Conservation (phyloP, 2,797 vertebrate species). For the Ctenochaetus hawaiiensis region DNA sequence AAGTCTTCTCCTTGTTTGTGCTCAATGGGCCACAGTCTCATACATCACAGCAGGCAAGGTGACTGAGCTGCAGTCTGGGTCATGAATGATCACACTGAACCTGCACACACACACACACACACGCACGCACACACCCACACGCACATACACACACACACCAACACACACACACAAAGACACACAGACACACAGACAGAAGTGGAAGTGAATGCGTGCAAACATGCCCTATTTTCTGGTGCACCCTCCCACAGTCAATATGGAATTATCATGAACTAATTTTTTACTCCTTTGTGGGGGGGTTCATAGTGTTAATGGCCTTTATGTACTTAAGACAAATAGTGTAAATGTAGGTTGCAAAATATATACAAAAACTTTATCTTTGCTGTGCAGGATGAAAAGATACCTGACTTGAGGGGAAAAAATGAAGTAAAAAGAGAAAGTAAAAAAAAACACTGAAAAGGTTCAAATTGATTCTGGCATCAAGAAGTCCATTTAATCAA, state of each 20-base stretch:
- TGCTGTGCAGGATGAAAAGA: slow-evolving; percentile 21
- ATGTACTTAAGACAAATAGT: neutral
- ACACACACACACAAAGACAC: neutral
- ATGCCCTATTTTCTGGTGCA: neutral
- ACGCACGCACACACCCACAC: neutral
- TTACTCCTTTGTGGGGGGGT: neutral
- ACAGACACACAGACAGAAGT: slow-evolving; percentile 11
- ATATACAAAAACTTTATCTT: slow-evolving; percentile 26
- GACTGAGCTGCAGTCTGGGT: slow-evolving; percentile 76
- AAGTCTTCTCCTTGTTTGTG: slow-evolving; percentile 82
- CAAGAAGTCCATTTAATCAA: slow-evolving; percentile 86
- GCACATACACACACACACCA: slow-evolving; percentile 22
- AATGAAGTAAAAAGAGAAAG: neutral
- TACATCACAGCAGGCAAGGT: slow-evolving; percentile 88
- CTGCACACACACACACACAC: slow-evolving; percentile 2
- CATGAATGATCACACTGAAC: slow-evolving; percentile 69
- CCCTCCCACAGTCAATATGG: neutral
- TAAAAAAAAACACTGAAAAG: slow-evolving; percentile 32
- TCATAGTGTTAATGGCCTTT: no score
- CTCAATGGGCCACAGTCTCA: slow-evolving; percentile 87
- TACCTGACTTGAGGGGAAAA: slow-evolving; percentile 30
- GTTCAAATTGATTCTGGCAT: slow-evolving; percentile 72
- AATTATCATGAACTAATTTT: slow-evolving; percentile 37
- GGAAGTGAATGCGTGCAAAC: neutral
- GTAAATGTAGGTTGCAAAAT: neutral